Evolutionary conservation across 2,888 invertebrate genomes (phyloP), one percentile per base, ranked within the genome.

Genomic region (Eustalomyia histrio): DNA sequence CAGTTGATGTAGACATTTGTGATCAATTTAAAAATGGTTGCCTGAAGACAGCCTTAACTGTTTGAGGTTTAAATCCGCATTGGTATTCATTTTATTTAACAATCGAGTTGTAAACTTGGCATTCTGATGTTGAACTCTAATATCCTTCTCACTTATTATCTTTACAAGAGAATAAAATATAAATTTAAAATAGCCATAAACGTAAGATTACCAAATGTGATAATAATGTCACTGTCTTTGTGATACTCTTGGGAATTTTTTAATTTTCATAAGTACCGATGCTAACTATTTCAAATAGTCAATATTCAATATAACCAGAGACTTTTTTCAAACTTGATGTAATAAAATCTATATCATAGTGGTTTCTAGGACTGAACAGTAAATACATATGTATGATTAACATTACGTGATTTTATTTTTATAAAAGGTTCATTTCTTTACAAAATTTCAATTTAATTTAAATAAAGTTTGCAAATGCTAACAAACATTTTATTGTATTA

Each of bases 371-470:
- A 9, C n/a, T 0, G 16, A 24, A 63, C 1, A 29, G 6, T 29
- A 52, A 33, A 47, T 50, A n/a, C n/a, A n/a, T n/a, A 29, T 29
- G 18, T 33, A 50, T 35, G 43, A 47, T 67, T 61, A 61, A 39
- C n/a, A 10, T 65, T 76, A 43, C 53, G 52, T 43, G 67, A n/a
- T 21, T 53, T 64, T 33, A 17, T 10, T 16, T 33, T 50, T 16
- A 10, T n/a, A 57, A 29, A 57, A 33, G 29, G 16, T 57, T 9
- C 29, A 2, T 1, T 47, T 16, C 55, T 65, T 71, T 24, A 58
- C 64, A 55, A 57, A 68, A 53, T 43, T 64, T 7, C 52, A 79
- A 68, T 68, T 68, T 58, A 57, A 73, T 63, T 79, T 69, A 58
- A 69, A 74, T 73, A 50, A 73, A 71, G 29, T 68, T 67, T 50